Percentiles rank a stretch among this genome's conserved stretches.
Conservation (phyloP, 2,888 invertebrate genomes). For the Polyommatus icarus region DNA sequence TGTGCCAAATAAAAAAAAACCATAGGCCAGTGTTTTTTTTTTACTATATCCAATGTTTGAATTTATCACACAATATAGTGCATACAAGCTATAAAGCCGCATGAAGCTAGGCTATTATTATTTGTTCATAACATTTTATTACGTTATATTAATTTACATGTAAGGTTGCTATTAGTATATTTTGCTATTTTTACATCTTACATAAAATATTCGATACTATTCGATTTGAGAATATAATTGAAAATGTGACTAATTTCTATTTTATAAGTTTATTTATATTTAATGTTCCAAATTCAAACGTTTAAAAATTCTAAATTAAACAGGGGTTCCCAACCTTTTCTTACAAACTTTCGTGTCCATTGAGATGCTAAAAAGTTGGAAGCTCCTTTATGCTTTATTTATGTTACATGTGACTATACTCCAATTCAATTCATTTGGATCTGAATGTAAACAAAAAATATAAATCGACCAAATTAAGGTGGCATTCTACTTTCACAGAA, state of each 20-base stretch:
- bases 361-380: not conserved
- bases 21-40: not conserved
- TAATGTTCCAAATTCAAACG: not conserved
- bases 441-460: not conserved
- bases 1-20: not conserved
- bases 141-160: not conserved
- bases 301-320: not conserved
- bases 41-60: not conserved
- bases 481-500: too few species aligned
- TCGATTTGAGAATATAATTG: not conserved
- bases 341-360: not conserved
- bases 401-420: slow-evolving; percentile 50
- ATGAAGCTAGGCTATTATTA: slow-evolving; percentile 4
- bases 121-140: not conserved
- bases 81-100: slow-evolving; percentile 12
- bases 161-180: not conserved
- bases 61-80: not conserved
- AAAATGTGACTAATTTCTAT: not conserved
- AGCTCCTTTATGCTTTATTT: slow-evolving; percentile 57
- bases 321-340: not conserved
- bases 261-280: not conserved
- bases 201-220: not conserved
- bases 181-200: slow-evolving; percentile 3
- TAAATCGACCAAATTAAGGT: too few species aligned
- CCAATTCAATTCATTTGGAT: not conserved